Evolutionary conservation across 2,888 invertebrate genomes (phyloP).

Genomic region (Conistra vaccinii): DNA sequence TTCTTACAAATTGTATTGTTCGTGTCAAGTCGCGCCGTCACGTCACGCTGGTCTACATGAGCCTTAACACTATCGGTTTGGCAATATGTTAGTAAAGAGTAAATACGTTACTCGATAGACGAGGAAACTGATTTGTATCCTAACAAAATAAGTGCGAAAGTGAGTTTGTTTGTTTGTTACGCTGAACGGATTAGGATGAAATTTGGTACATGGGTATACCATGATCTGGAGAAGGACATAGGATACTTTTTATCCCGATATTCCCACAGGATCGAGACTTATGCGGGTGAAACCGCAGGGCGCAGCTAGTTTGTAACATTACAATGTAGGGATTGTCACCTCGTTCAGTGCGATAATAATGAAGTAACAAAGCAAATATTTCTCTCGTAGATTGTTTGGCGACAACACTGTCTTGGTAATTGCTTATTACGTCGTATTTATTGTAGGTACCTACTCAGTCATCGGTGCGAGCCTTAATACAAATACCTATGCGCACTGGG

Average conservation of each 20-base stretch:
- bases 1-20: too few species aligned
- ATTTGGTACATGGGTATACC: too few species aligned
- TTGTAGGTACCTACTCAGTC: constrained; percentile 18
- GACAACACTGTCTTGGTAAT: constrained; percentile 22
- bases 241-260: too few species aligned
- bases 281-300: too few species aligned
- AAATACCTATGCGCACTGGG: constrained; percentile 5
- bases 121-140: background rate
- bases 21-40: too few species aligned
- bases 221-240: too few species aligned
- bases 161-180: too few species aligned
- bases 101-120: too few species aligned
- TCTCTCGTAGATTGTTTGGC: constrained; percentile 16
- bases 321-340: background rate
- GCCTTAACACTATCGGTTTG: background rate
- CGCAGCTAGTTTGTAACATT: background rate
- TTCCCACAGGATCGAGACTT: too few species aligned
- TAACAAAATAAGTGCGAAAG: too few species aligned
- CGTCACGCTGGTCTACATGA: too few species aligned
- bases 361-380: constrained; percentile 19
- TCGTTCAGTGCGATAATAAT: constrained; percentile 12
- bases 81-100: background rate
- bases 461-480: background rate
- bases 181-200: too few species aligned
- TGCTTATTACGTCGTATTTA: constrained; percentile 10